Base-by-base conservation (phyloP, 1,140 invertebrate species). In the Drosophila prosaltans region DNA sequence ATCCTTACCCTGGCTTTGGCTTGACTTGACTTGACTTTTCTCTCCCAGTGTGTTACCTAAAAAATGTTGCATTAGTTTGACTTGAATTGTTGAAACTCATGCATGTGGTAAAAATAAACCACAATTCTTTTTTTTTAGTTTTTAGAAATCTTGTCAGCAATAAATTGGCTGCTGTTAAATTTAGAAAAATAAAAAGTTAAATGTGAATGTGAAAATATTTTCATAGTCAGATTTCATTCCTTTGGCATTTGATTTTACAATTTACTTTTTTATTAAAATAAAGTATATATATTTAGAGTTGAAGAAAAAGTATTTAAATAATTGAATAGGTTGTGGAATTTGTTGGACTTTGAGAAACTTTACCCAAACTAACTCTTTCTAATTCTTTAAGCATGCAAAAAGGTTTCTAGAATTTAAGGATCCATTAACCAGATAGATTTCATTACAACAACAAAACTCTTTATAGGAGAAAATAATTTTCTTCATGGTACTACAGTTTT, bases 61-160 rank as follows among this genome's bases (percentile, higher is more conserved):
- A 70, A 69, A 65, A 65, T 65, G 54, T 76, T 48, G 28, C 66
- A 45, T 61, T 68, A 57, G 43, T 39, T 39, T 76, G 51, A 2
- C 21, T 26, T 8, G 36, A 76, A 65, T 77, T 77, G 60, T 60
- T 64, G 40, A 54, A 77, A 70, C 65, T 70, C 57, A 59, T 59
- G 57, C 57, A 36, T 39, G 21, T 21, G 57, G 45, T 2, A 51
- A 26, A 51, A 60, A 65, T 36, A 39, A 59, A 39, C 57, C 36
- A 59, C 57, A 59, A 32, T 59, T 58, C 16, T 16, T 16, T 16
- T 16, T 16, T 16, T 16, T 16, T 16, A 16, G 16, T 16, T 39
- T 39, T 9, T 9, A 24, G 21, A 59, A 59, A 59, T 59, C 28
- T 40, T 59, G 57, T 59, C 57, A 59, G 57, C 57, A 59, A 24